These are phyloP conservation scores for Heliornis fulica DNA, from an alignment of 2,113 vertebrate genomes.

Conservation along the genomic window DNA sequence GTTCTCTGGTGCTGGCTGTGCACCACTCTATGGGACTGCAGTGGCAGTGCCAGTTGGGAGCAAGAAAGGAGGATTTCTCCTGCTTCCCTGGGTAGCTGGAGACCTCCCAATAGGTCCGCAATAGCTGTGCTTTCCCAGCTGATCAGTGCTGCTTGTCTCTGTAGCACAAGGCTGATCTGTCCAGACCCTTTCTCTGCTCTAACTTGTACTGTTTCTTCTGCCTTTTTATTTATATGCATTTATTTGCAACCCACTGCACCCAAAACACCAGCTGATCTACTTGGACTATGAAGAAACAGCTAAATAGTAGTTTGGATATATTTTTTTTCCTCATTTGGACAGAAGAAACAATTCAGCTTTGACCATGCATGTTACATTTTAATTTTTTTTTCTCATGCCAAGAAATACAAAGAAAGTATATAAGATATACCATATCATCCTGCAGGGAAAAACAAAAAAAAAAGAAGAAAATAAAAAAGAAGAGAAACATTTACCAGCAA, in stretches of 20 bases:
- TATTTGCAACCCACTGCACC: not conserved
- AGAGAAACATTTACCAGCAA: not conserved
- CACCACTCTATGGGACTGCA: rapidly evolving
- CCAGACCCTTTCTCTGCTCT: not conserved
- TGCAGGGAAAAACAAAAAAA: not conserved
- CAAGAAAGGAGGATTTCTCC: not conserved
- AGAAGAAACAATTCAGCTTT: conserved; percentile 42
- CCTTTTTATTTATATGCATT: not conserved
- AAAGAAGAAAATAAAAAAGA: no score
- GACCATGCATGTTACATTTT: conserved; percentile 86
- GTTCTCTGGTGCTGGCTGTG: not conserved
- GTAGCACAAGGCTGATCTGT: not conserved
- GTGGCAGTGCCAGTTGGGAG: not conserved
- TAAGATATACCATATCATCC: conserved; percentile 62
- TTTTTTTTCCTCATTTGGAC: not conserved
- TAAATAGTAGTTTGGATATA: not conserved
- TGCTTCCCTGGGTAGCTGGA: not conserved
- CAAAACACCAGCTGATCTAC: not conserved
- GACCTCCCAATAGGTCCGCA: not conserved
- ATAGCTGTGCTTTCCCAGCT: not conserved
- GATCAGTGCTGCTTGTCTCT: not conserved
- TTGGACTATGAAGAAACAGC: not conserved
- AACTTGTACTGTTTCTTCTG: not conserved
- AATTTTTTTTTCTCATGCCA: conserved; percentile 91
- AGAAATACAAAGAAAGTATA: conserved; percentile 80